A percentile compares a stretch with the other conserved stretches of the same genome.
Evolutionary conservation across 2,888 invertebrate species (phyloP).

Genomic region (Taphrorychus bicolor): DNA sequence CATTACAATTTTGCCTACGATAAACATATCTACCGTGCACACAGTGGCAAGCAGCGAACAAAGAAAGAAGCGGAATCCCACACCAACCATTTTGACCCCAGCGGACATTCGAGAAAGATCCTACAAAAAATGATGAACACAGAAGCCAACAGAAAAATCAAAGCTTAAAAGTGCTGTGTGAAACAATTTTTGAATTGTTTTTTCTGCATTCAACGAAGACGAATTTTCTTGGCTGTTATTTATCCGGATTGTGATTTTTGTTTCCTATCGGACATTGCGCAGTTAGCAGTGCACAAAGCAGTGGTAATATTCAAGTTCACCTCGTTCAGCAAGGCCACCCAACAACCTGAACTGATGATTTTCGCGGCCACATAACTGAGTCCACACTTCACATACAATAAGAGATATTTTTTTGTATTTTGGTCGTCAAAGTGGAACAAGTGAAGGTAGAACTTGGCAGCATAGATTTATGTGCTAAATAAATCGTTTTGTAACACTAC

Average conservation of each 20-base stretch:
- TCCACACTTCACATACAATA: conserved; percentile 2
- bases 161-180: conserved; percentile 22
- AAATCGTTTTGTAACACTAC: too few relatives aligned
- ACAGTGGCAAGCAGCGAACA: conserved; percentile 69
- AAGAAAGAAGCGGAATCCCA: conserved; percentile 71
- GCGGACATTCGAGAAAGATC: conserved; percentile 93
- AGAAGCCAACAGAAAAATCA: conserved; percentile 76
- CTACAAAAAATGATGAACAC: conserved; percentile 85
- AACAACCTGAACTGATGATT: conserved; percentile 17
- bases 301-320: conserved; percentile 8
- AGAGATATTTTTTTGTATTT: too few relatives aligned
- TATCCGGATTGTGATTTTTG: conserved; percentile 39
- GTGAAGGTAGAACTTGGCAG: not conserved
- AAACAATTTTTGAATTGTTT: not conserved
- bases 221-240: conserved; percentile 28
- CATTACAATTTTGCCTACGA: conserved; percentile 94
- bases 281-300: not conserved
- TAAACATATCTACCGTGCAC: conserved; percentile 84
- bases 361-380: conserved; percentile 15
- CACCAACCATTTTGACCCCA: conserved; percentile 91
- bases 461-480: not conserved
- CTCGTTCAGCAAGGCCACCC: conserved; percentile 33
- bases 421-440: not conserved
- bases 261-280: conserved; percentile 21
- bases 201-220: conserved; percentile 17